Evolutionary conservation across 2,888 invertebrate species (phyloP), one percentile per base, ranked within the genome.

Genomic region (Cryptus viduatorius): DNA sequence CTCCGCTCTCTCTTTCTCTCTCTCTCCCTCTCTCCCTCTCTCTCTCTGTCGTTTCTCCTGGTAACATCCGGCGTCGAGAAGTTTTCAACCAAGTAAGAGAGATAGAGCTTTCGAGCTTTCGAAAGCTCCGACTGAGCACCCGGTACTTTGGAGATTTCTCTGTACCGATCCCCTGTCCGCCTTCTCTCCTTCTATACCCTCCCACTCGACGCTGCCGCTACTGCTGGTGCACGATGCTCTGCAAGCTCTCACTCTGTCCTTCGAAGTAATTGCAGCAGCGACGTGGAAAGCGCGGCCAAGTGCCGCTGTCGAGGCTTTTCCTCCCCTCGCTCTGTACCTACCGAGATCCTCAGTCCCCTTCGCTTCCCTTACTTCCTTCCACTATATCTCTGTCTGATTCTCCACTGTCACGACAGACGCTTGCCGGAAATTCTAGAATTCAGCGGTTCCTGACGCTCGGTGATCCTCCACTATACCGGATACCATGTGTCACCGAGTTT

Each of bases 61-160:
- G 90, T 90, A 90, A 90, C 91, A 90, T 90, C 89, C 89, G 86
- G 86, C 75, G 86, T 80, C 84, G 86, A 84, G 83, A 90, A 89
- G 86, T 89, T 89, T 88, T 85, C 29, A 42, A 24, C 29, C 65
- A 75, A 29, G 72, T 56, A 75, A 29, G 72, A 44, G 86, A 82
- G 85, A 86, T 78, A 79, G 68, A 87, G 87, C 87, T 87, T 69
- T 69, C 83, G 84, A 85, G 89, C 89, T 89, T 90, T 89, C 48
- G 71, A 80, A 71, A 56, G 76, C 67, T 69, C 44, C 31, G 65
- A 61, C 67, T 75, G 79, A 56, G 79, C 65, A 69, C 67, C 69
- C 44, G 78, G 79, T 75, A 81, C 84, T 86, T 86, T 77, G 81
- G 80, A 84, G 85, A 85, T 86, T 88, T 64, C 71, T 64, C 78